Percentiles rank a stretch among this genome's conserved stretches.
phyloP scores from a whole-genome alignment of 2,797 vertebrate species.

The Todus mexicanus region DNA sequence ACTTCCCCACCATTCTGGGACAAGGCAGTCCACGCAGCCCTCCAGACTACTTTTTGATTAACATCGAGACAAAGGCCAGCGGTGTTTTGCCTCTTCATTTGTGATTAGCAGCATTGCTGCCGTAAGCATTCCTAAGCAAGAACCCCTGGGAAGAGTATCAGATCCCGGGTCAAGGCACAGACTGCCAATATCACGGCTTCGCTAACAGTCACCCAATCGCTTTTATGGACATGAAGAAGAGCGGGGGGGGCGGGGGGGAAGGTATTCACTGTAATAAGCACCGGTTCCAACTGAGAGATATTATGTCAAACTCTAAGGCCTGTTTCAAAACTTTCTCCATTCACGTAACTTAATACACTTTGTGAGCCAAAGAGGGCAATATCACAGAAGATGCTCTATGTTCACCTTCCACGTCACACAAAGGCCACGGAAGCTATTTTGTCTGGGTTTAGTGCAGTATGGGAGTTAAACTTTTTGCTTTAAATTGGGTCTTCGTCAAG shows the following conservation, averaged over 20 bases:
- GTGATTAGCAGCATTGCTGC: conserved; percentile 77
- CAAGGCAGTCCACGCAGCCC: conserved; percentile 56
- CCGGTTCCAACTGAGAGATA: conserved; percentile 67
- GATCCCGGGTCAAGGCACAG: conserved; percentile 72
- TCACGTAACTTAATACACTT: conserved; percentile 67
- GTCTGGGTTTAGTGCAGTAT: conserved; percentile 20
- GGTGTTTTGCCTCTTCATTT: conserved; percentile 70
- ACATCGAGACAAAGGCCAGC: conserved; percentile 70
- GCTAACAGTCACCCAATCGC: conserved; percentile 75
- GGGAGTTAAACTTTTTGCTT: conserved; percentile 59
- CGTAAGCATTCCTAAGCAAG: conserved; percentile 68
- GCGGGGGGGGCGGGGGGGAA: not conserved
- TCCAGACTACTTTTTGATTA: conserved; percentile 77
- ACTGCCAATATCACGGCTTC: conserved; percentile 67
- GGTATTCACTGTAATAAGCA: conserved; percentile 67
- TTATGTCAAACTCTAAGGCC: conserved; percentile 70
- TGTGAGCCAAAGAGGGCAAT: conserved; percentile 58
- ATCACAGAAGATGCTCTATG: conserved; percentile 62
- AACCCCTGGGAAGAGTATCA: conserved; percentile 63
- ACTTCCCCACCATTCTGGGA: conserved; percentile 65
- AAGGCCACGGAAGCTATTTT: conserved; percentile 55
- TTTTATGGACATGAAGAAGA: conserved; percentile 63
- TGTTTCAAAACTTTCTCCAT: conserved; percentile 68
- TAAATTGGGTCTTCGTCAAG: conserved; percentile 51
- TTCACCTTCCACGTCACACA: conserved; percentile 55